These are phyloP conservation scores for Megalops cyprinoides DNA, from an alignment of 2,797 vertebrate genomes.

Conservation along the genomic window DNA sequence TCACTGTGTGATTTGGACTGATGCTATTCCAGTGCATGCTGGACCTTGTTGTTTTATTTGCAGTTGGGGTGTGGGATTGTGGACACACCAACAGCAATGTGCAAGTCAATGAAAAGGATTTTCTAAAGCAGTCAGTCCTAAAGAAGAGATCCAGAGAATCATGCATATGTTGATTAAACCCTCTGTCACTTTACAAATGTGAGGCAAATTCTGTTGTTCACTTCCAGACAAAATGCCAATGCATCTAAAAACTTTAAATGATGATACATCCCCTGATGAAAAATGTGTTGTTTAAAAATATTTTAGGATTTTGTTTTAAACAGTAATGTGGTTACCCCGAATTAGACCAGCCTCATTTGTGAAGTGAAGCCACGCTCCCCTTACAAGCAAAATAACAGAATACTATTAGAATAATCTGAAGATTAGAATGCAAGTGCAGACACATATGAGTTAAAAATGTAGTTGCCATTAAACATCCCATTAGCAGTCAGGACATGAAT, in stretches of 20 bases:
- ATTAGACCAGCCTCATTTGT: too few relatives aligned
- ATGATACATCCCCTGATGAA: neutral
- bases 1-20: neutral
- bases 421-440: conserved; percentile 23
- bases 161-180: too few relatives aligned
- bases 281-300: neutral
- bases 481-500: conserved; percentile 76
- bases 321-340: too few relatives aligned
- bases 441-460: conserved; percentile 37
- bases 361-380: neutral
- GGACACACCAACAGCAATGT: neutral
- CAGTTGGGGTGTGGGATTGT: neutral
- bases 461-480: conserved; percentile 45
- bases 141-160: neutral
- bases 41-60: neutral
- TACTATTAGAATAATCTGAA: conserved; percentile 26
- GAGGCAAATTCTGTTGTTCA: too few relatives aligned
- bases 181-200: neutral
- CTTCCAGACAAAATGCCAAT: too few relatives aligned
- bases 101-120: neutral
- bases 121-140: neutral
- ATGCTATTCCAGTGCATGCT: neutral
- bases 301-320: too few relatives aligned
- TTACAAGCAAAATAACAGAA: conserved; percentile 8
- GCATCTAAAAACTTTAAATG: neutral